Percentiles rank a stretch among this genome's conserved stretches.
These are phyloP conservation scores for Regulus satrapa DNA, from an alignment of 2,113 vertebrate species.

Conservation along the genomic window DNA sequence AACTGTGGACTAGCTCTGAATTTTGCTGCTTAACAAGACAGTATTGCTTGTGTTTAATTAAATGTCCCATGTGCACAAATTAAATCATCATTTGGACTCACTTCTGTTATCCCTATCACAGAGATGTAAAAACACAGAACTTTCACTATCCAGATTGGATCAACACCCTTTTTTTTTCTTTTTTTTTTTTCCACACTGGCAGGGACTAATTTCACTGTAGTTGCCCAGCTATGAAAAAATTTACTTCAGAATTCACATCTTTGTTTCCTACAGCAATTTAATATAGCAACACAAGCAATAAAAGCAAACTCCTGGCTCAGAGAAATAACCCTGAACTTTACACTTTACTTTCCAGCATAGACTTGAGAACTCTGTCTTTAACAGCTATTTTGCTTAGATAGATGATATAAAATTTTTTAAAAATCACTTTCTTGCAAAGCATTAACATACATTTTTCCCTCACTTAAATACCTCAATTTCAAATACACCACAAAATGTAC, in stretches of 20 bases:
- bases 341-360: conserved; percentile 29
- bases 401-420: not conserved
- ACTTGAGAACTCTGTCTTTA: conserved; percentile 52
- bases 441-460: conserved; percentile 70
- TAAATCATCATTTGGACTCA: not conserved
- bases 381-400: conserved; percentile 61
- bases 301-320: not conserved
- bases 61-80: not conserved
- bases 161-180: not conserved
- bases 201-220: not conserved
- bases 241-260: not conserved
- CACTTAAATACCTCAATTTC: conserved; percentile 66
- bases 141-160: not conserved
- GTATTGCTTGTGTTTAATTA: not conserved
- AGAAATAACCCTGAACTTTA: conserved; percentile 29
- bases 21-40: not conserved
- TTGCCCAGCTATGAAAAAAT: not conserved
- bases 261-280: not conserved
- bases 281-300: not conserved
- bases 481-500: conserved; percentile 68
- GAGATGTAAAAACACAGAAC: not conserved
- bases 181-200: not conserved
- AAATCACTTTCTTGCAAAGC: conserved; percentile 61
- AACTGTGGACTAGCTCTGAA: not conserved
- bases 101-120: not conserved